A percentile compares a stretch with the other conserved stretches of the same genome.
Conservation (phyloP, 2,113 vertebrate genomes). For the Actenoides lindsayi region DNA sequence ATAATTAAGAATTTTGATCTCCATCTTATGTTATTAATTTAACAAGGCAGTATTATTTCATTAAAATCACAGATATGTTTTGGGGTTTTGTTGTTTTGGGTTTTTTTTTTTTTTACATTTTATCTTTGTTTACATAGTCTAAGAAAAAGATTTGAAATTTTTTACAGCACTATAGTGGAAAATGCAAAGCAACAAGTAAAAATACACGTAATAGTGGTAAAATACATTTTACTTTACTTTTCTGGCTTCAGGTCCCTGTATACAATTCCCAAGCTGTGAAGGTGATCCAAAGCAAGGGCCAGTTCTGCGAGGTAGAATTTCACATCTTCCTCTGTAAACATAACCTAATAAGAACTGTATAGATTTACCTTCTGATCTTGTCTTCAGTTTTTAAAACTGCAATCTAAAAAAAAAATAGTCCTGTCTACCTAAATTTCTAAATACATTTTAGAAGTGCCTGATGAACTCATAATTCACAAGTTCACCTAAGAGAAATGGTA, state of each 20-base stretch:
- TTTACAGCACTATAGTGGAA: background rate
- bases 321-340: conserved; percentile 99
- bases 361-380: conserved; percentile 92
- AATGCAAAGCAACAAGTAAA: conserved; percentile 31
- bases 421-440: background rate
- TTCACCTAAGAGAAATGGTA: background rate
- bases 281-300: conserved; percentile 97
- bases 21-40: background rate
- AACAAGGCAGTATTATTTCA: background rate
- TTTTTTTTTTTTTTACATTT: background rate
- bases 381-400: conserved; percentile 67
- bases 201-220: conserved; percentile 58
- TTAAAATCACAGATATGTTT: background rate
- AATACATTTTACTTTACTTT: conserved; percentile 90
- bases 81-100: no score
- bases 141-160: background rate
- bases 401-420: conserved; percentile 30
- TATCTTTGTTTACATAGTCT: background rate
- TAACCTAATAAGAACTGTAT: conserved; percentile 98
- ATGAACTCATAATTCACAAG: background rate
- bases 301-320: conserved; percentile 99
- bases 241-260: conserved; percentile 99
- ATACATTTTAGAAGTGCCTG: background rate
- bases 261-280: conserved; percentile 98
- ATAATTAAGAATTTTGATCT: background rate